These are phyloP conservation scores for Temnothorax unifasciatus DNA, from an alignment of 2,888 invertebrate genomes.

Conservation along the genomic window DNA sequence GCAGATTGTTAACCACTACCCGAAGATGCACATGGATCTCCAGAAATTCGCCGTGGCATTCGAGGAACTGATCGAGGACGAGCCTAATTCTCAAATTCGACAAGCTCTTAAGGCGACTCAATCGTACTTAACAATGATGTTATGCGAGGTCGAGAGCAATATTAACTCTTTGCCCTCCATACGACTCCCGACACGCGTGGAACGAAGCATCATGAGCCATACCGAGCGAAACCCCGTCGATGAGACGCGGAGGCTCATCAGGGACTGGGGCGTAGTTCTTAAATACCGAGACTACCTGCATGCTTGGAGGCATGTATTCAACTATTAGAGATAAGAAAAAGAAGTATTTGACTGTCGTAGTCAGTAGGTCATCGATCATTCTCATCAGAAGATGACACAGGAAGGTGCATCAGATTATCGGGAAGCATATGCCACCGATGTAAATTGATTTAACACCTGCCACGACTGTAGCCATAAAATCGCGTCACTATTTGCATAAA, in stretches of 20 bases:
- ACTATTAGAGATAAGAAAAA: conserved; percentile 70
- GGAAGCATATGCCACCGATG: conserved; percentile 5
- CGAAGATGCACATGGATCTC: conserved; percentile 88
- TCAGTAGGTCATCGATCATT: neutral
- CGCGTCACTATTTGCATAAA: conserved; percentile 41
- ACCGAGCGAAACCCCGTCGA: conserved; percentile 60
- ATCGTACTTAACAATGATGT: conserved; percentile 83
- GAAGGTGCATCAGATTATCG: conserved; percentile 9
- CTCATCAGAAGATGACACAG: conserved; percentile 4
- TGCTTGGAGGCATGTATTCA: conserved; percentile 84
- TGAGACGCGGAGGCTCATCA: conserved; percentile 82
- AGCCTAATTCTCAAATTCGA: conserved; percentile 85
- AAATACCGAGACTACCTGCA: conserved; percentile 85
- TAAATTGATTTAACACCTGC: conserved; percentile 58
- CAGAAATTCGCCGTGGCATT: conserved; percentile 87
- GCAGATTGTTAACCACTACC: conserved; percentile 88
- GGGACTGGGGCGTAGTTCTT: conserved; percentile 85
- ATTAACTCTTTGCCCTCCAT: conserved; percentile 76
- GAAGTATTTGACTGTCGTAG: neutral
- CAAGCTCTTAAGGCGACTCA: conserved; percentile 84
- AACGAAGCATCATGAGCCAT: conserved; percentile 82
- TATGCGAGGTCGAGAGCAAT: conserved; percentile 88
- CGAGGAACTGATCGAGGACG: conserved; percentile 86
- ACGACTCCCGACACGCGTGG: conserved; percentile 78
- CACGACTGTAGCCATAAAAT: neutral